Conservation (phyloP, 2,888 invertebrate species). For the Neria commutata region DNA sequence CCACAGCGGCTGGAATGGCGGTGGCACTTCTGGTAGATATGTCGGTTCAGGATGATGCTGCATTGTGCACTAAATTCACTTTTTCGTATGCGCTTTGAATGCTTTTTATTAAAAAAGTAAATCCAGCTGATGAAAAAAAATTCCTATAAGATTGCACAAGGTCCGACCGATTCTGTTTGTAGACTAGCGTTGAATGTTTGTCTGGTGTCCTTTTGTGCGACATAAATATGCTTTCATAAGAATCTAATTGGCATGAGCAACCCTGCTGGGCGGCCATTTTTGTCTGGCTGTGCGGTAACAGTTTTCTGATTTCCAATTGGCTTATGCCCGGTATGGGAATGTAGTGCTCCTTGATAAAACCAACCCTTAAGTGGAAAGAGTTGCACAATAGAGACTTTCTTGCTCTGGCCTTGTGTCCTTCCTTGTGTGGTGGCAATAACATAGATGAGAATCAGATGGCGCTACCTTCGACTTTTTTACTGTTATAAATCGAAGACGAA, state of each 20-base stretch:
- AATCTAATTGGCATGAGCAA: slow-evolving; percentile 44
- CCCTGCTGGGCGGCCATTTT: slow-evolving; percentile 46
- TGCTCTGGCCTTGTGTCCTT: too few relatives aligned
- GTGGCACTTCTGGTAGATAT: slow-evolving; percentile 60
- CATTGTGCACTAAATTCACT: slow-evolving; percentile 35
- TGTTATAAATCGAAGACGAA: too few relatives aligned
- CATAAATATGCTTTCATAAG: slow-evolving; percentile 18
- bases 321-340: neutral
- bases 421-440: too few relatives aligned
- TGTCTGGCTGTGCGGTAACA: slow-evolving; percentile 42
- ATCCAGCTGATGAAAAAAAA: neutral
- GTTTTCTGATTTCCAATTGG: slow-evolving; percentile 44
- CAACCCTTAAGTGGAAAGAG: too few relatives aligned
- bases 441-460: too few relatives aligned
- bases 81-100: neutral
- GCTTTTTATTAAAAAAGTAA: neutral
- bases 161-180: slow-evolving; percentile 38
- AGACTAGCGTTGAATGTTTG: slow-evolving; percentile 36
- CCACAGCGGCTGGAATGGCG: slow-evolving; percentile 61
- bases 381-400: too few relatives aligned
- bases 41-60: slow-evolving; percentile 58
- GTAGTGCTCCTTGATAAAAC: too few relatives aligned
- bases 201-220: slow-evolving; percentile 28
- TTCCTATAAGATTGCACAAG: neutral
- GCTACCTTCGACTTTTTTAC: too few relatives aligned